These are phyloP conservation scores for Chelidonichthys spinosus DNA, from an alignment of 2,797 vertebrate species.

Conservation along the genomic window DNA sequence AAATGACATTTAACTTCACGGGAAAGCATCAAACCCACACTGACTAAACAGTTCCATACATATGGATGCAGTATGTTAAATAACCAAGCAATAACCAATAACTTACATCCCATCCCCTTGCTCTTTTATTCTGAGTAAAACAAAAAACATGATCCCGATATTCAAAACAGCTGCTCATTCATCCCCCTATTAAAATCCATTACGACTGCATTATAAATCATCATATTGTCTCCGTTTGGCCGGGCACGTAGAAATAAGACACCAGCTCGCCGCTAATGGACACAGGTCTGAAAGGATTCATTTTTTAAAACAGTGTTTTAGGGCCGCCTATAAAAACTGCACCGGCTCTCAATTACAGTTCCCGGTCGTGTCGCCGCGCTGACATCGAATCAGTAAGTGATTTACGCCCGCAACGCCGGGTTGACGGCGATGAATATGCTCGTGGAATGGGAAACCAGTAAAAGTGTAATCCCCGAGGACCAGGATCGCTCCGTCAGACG, in stretches of 20 bases:
- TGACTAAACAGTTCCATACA: neutral
- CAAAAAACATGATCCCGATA: conserved; percentile 7
- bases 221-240: conserved; percentile 35
- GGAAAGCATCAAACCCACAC: conserved; percentile 19
- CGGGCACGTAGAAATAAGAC: conserved; percentile 42
- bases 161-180: conserved; percentile 19
- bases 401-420: conserved; percentile 39
- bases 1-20: conserved; percentile 12
- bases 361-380: conserved; percentile 14
- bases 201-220: conserved; percentile 54
- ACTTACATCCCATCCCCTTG: neutral
- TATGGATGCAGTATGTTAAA: neutral
- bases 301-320: conserved; percentile 50
- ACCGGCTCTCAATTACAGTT: conserved; percentile 51
- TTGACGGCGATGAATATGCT: conserved; percentile 50
- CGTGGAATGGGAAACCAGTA: conserved; percentile 42
- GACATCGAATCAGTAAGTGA: conserved; percentile 48
- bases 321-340: conserved; percentile 58
- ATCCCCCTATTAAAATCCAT: conserved; percentile 33
- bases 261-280: conserved; percentile 57
- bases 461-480: conserved; percentile 26
- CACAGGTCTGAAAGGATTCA: conserved; percentile 31
- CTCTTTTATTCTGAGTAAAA: conserved; percentile 8
- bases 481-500: conserved; percentile 27
- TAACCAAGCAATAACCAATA: too few species aligned